phyloP scores from a whole-genome alignment of 2,113 vertebrate species.

The Cyprichromis sp. region DNA sequence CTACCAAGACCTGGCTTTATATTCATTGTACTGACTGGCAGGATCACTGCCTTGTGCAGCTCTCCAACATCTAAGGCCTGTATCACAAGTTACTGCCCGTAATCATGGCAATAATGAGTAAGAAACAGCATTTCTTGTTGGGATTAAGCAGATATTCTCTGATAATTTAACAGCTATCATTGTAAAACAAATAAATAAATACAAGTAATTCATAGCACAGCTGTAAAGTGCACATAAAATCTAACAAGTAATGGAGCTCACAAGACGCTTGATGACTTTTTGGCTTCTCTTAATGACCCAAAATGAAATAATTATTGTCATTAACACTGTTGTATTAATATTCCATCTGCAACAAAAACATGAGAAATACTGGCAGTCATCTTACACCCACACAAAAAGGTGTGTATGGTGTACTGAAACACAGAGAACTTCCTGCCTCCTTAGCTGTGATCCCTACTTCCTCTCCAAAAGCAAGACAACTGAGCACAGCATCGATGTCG shows the following conservation, averaged over 20 bases:
- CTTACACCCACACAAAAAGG: neutral
- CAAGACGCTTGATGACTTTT: neutral
- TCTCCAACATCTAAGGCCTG: neutral
- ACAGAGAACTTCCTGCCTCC: neutral
- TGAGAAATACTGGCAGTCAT: neutral
- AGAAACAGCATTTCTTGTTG: neutral
- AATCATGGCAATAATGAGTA: neutral
- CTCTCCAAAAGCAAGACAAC: slow-evolving; percentile 26
- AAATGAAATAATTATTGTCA: neutral
- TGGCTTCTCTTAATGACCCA: neutral
- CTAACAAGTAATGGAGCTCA: neutral
- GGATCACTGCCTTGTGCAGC: neutral
- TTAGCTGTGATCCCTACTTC: slow-evolving; percentile 35
- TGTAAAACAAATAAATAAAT: neutral
- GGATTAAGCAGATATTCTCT: neutral
- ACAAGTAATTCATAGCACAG: neutral
- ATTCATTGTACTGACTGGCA: neutral
- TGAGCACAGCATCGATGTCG: slow-evolving; percentile 25
- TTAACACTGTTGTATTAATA: neutral
- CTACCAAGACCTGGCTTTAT: neutral
- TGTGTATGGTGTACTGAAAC: neutral
- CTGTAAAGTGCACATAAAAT: neutral
- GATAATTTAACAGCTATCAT: neutral
- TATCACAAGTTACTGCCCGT: neutral
- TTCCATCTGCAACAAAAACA: neutral